These are phyloP conservation scores for Zaprionus bogoriensis DNA, from an alignment of 2,888 invertebrate genomes.

Conservation along the genomic window DNA sequence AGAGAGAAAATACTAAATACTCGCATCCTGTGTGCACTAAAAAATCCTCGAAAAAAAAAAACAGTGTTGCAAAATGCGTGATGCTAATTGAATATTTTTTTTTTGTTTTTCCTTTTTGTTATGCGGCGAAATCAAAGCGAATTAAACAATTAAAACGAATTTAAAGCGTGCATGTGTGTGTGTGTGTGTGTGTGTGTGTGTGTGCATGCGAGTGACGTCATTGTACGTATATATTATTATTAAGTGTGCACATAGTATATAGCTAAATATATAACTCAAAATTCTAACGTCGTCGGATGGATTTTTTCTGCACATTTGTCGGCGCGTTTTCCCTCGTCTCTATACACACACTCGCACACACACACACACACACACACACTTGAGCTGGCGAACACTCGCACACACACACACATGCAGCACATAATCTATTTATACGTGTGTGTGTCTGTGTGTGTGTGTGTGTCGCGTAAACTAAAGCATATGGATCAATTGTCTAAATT, in stretches of 20 bases:
- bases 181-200: conserved; percentile 31
- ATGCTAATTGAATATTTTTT: not conserved
- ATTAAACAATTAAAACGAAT: conserved; percentile 41
- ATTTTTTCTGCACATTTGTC: conserved; percentile 46
- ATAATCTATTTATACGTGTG: conserved; percentile 38
- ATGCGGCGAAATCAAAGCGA: conserved; percentile 50
- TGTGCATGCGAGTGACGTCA: conserved; percentile 52
- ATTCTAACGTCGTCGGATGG: conserved; percentile 21
- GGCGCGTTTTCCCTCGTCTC: conserved; percentile 41
- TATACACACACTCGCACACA: conserved; percentile 5
- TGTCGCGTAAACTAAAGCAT: conserved; percentile 73
- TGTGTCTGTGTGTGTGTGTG: conserved; percentile 42
- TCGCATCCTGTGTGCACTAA: not conserved
- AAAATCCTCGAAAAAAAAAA: not conserved
- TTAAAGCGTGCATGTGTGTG: conserved; percentile 14
- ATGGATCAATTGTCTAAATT: conserved; percentile 77
- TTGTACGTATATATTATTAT: conserved; percentile 7
- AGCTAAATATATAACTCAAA: conserved; percentile 26
- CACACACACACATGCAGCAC: conserved; percentile 20
- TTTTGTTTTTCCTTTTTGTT: conserved; percentile 45
- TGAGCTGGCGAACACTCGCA: too few relatives aligned
- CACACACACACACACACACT: conserved; percentile 5
- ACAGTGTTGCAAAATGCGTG: conserved; percentile 1
- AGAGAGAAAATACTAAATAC: conserved; percentile 18
- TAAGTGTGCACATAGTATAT: conserved; percentile 12